Percentiles rank a stretch among this genome's conserved stretches.
Evolutionary conservation across 2,888 invertebrate genomes (phyloP).

Genomic region (Nemoura dubitans): DNA sequence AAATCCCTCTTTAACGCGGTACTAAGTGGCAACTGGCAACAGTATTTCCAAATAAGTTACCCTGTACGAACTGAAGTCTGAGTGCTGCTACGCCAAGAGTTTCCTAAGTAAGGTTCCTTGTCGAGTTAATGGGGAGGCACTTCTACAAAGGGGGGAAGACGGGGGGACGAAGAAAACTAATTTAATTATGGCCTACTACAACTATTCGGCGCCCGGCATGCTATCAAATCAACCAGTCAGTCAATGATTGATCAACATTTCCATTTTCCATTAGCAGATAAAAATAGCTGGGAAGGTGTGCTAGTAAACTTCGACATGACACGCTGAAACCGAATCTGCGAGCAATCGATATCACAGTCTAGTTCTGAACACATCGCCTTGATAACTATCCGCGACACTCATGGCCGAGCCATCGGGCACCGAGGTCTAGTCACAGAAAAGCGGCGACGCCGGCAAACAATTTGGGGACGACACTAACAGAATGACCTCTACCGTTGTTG

Average conservation of each 20-base stretch:
- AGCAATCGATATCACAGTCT: neutral
- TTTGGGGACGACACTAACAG: too few species aligned
- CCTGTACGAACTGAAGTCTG: neutral
- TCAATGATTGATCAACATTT: conserved; percentile 12
- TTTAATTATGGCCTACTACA: conserved; percentile 12
- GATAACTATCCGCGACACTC: too few species aligned
- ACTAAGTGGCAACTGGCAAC: neutral
- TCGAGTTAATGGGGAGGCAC: conserved; percentile 5
- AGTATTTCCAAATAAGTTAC: neutral
- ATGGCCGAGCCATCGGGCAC: too few species aligned
- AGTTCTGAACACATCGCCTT: neutral
- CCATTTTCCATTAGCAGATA: neutral
- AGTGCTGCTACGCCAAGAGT: neutral
- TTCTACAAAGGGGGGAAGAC: neutral
- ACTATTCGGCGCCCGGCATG: neutral
- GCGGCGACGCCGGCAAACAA: too few species aligned
- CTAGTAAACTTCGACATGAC: neutral
- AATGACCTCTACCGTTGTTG: too few species aligned
- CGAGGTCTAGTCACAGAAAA: too few species aligned
- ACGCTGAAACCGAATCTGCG: neutral
- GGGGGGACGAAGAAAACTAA: neutral
- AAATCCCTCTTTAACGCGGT: neutral
- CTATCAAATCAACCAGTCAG: conserved; percentile 2
- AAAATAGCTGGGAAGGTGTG: neutral
- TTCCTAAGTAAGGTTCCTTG: conserved; percentile 7